Conservation (phyloP, 1,140 invertebrate genomes). For the Drosophila nannoptera region DNA sequence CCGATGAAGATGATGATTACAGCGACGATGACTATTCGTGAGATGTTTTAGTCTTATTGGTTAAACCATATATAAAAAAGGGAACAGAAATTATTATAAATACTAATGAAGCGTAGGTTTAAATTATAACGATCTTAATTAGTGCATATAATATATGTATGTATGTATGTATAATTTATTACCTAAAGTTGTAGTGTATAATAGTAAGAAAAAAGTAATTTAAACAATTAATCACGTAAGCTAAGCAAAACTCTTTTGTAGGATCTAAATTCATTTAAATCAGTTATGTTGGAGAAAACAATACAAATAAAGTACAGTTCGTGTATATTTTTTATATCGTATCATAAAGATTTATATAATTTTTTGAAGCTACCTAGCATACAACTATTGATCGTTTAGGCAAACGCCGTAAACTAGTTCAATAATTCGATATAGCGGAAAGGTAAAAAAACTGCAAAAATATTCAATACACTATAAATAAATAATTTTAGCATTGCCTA, state of each 20-base stretch:
- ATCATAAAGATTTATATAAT: constrained; percentile 28
- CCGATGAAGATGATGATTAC: constrained; percentile 65
- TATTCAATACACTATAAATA: too few species aligned
- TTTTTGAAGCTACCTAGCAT: constrained; percentile 14
- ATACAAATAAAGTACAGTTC: constrained; percentile 34
- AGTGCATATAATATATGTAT: constrained; percentile 40
- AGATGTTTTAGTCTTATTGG: constrained; percentile 33
- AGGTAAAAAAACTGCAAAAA: too few species aligned
- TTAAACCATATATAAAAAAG: constrained; percentile 26
- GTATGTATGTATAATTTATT: constrained; percentile 50
- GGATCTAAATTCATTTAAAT: constrained; percentile 30
- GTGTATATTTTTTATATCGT: constrained; percentile 44
- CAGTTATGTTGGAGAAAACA: constrained; percentile 27
- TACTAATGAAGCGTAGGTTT: constrained; percentile 26
- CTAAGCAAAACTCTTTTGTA: constrained; percentile 34
- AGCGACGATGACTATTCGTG: constrained; percentile 66
- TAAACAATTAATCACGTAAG: constrained; percentile 7
- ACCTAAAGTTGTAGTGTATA: constrained; percentile 32
- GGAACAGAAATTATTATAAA: constrained; percentile 25
- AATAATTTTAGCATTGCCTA: too few species aligned
- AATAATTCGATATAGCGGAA: constrained; percentile 7
- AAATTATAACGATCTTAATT: constrained; percentile 40
- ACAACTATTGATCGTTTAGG: not conserved
- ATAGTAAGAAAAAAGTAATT: constrained; percentile 38
- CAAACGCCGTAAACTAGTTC: constrained; percentile 7